Conservation (phyloP, 2,888 invertebrate species). For the Drosophila quinaria region DNA sequence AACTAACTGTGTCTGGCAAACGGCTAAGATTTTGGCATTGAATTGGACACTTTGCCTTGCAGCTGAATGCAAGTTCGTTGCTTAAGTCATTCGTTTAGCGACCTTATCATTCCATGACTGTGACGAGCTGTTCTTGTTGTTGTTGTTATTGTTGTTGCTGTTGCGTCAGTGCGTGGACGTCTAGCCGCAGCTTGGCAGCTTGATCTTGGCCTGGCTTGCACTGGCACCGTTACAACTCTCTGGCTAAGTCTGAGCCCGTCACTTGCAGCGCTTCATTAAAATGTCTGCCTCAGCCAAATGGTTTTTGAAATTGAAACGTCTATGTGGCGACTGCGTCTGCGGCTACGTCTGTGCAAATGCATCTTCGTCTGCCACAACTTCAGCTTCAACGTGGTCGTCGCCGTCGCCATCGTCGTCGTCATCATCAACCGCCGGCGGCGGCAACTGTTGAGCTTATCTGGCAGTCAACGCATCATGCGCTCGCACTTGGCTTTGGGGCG, state of each 20-base stretch:
- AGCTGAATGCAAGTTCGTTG: constrained; percentile 64
- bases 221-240: constrained; percentile 57
- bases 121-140: constrained; percentile 44
- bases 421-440: constrained; percentile 22
- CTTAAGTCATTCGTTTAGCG: constrained; percentile 75
- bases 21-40: constrained; percentile 48
- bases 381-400: constrained; percentile 28
- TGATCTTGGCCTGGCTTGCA: constrained; percentile 37
- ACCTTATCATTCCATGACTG: constrained; percentile 59
- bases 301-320: constrained; percentile 80
- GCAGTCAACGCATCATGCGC: constrained; percentile 63
- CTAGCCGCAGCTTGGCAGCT: constrained; percentile 45
- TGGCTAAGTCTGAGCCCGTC: constrained; percentile 18
- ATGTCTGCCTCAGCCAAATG: constrained; percentile 78
- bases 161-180: constrained; percentile 60
- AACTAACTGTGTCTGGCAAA: constrained; percentile 23
- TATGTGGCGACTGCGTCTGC: constrained; percentile 50
- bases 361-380: constrained; percentile 31
- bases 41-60: constrained; percentile 45
- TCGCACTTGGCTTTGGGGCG: constrained; percentile 61
- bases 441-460: constrained; percentile 64
- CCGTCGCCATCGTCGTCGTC: constrained; percentile 35
- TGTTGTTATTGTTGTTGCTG: constrained; percentile 28
- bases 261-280: constrained; percentile 76
- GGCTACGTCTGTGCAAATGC: constrained; percentile 36